These are phyloP conservation scores for Rhagoletis pomonella DNA, from an alignment of 1,140 invertebrate genomes.

Conservation along the genomic window DNA sequence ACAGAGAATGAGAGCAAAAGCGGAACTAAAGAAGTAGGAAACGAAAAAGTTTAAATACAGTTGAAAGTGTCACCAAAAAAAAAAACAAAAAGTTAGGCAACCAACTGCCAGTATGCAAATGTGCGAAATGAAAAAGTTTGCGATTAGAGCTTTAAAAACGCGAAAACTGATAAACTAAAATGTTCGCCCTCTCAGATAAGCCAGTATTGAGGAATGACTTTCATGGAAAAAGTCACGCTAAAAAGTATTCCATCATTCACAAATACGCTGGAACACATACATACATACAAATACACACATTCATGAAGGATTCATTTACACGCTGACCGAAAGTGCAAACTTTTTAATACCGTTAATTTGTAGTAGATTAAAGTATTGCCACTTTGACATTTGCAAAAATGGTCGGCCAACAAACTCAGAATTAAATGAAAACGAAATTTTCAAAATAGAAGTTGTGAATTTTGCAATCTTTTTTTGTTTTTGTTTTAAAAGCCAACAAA, in stretches of 20 bases:
- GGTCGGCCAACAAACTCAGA: not conserved
- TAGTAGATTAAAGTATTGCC: conserved; percentile 47
- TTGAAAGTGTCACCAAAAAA: not conserved
- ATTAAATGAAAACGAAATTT: not conserved
- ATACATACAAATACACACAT: not conserved
- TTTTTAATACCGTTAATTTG: conserved; percentile 52
- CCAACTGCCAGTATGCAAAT: not conserved
- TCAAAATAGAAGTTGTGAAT: conserved; percentile 15
- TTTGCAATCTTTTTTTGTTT: not conserved
- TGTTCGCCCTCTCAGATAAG: not conserved
- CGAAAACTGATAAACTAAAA: not conserved
- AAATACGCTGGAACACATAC: not conserved
- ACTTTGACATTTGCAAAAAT: conserved; percentile 45
- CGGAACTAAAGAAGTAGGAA: not conserved
- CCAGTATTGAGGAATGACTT: not conserved
- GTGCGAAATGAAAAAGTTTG: not conserved
- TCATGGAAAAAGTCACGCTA: not conserved
- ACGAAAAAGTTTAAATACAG: not conserved
- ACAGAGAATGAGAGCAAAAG: not conserved
- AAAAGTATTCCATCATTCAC: conserved; percentile 17
- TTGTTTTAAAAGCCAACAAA: not conserved
- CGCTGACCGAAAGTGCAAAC: conserved; percentile 31
- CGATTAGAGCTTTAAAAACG: not conserved
- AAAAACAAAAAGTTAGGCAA: not conserved
- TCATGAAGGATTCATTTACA: not conserved